Evolutionary conservation across 2,888 invertebrate genomes (phyloP), one percentile per base, ranked within the genome.

Genomic region (Exocentrus adspersus): DNA sequence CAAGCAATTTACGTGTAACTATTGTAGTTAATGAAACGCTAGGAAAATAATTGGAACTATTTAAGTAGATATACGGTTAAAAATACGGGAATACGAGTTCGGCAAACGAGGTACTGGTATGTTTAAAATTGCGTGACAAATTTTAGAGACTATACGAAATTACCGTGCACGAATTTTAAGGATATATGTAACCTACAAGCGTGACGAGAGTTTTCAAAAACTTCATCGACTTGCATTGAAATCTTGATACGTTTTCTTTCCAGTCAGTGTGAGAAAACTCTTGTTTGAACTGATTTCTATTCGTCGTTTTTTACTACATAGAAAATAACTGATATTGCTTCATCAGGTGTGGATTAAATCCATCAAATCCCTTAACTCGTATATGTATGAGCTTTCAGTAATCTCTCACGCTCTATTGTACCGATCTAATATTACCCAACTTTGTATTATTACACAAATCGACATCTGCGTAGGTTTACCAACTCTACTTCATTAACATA

Each of bases 61-160:
- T 53, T 20, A 21, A 53, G n/a, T n/a, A n/a, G n/a, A 53, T 7
- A 46, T 32, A 57, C 57, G 24, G 57, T 46, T 57, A 57, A 57
- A n/a, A 57, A 46, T 32, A 32, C 57, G 30, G 54, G 43, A 46
- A 57, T n/a, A n/a, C 24, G 17, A 16, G 45, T 57, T 57, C 28
- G 57, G 45, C 46, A 57, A 57, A 46, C 37, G 17, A 32, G 12
- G 46, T n/a, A n/a, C n/a, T n/a, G n/a, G n/a, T n/a, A 32, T 57
- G 57, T 46, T 45, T 20, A 57, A 56, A 57, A 57, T 45, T 57
- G 46, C 57, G 57, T 57, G 46, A 57, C 57, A 57, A 57, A 57
- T 57, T 46, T 3, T 32, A 2, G 19, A 14, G 32, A 32, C 14
- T 7, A n/a, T n/a, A 9, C 37, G 37, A 19, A 32, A 19, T n/a